Evolutionary conservation across 2,888 invertebrate genomes (phyloP).

Genomic region (Salticus scenicus): DNA sequence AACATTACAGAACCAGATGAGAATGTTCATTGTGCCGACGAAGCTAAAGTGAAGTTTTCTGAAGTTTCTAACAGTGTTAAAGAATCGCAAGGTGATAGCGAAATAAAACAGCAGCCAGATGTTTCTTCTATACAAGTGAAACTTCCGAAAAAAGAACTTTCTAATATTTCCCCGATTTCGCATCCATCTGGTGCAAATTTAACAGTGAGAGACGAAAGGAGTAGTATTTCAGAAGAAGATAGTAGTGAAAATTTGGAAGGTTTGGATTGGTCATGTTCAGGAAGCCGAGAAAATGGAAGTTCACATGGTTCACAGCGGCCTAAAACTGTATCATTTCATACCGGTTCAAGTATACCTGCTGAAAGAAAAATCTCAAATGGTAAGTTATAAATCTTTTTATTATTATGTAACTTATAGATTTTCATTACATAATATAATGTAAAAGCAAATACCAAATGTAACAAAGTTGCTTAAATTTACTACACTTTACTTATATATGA

Average conservation of each 20-base stretch:
- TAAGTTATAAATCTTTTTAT: no score
- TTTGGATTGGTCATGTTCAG: constrained; percentile 48
- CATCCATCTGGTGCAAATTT: neutral
- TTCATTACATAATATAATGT: neutral
- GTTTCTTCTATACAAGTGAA: neutral
- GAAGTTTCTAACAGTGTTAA: neutral
- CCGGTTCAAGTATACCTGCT: constrained; percentile 74
- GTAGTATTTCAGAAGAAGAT: constrained; percentile 52
- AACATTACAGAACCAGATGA: neutral
- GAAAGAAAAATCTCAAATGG: constrained; percentile 79
- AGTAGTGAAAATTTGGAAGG: constrained; percentile 53
- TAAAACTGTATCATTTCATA: constrained; percentile 74
- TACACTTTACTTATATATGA: no score
- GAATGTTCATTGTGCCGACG: neutral
- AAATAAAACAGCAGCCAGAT: neutral
- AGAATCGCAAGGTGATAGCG: neutral
- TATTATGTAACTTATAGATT: neutral
- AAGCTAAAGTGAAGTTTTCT: neutral
- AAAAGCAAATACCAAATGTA: no score
- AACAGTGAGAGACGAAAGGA: constrained; percentile 27
- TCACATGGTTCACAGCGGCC: constrained; percentile 44
- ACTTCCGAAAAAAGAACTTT: constrained; percentile 23
- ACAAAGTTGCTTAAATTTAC: no score
- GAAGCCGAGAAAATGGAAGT: constrained; percentile 41
- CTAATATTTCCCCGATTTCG: constrained; percentile 29